A percentile compares a stretch with the other conserved stretches of the same genome.
These are phyloP conservation scores for Pseudolaguvia tuberculata DNA, from an alignment of 2,113 vertebrate species.

Conservation along the genomic window DNA sequence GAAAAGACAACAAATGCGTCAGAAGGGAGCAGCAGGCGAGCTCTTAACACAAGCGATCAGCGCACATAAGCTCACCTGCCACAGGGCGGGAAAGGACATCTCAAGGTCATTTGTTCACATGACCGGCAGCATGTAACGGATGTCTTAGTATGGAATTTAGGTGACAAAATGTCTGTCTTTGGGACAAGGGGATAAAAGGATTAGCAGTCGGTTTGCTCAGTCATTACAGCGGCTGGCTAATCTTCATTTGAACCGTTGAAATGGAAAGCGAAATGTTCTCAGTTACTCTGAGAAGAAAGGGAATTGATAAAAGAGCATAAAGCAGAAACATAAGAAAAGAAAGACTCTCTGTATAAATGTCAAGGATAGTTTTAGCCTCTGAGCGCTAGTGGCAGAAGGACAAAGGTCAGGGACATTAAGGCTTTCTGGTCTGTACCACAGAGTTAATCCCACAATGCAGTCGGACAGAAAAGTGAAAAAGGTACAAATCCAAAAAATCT, in stretches of 20 bases:
- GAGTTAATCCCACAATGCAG: constrained; percentile 9
- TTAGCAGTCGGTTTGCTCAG: constrained; percentile 5
- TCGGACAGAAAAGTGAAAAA: constrained; percentile 41
- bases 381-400: constrained; percentile 21
- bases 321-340: constrained; percentile 35
- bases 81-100: constrained; percentile 67
- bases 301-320: constrained; percentile 8
- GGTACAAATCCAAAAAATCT: constrained; percentile 22
- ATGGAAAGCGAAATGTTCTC: constrained; percentile 12
- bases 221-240: not conserved
- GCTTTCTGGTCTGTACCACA: constrained; percentile 21
- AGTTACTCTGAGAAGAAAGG: constrained; percentile 20
- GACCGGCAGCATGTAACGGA: constrained; percentile 49
- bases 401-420: constrained; percentile 32
- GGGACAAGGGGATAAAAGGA: not conserved
- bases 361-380: constrained; percentile 34
- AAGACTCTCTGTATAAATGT: constrained; percentile 40
- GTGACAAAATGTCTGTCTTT: constrained; percentile 3
- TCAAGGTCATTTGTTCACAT: constrained; percentile 68
- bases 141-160: not conserved
- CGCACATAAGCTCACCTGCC: constrained; percentile 46
- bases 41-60: constrained; percentile 30
- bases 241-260: constrained; percentile 2
- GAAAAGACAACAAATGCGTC: constrained; percentile 50
- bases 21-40: constrained; percentile 53